Conservation (phyloP, 2,797 vertebrate species). For the Clamator glandarius region DNA sequence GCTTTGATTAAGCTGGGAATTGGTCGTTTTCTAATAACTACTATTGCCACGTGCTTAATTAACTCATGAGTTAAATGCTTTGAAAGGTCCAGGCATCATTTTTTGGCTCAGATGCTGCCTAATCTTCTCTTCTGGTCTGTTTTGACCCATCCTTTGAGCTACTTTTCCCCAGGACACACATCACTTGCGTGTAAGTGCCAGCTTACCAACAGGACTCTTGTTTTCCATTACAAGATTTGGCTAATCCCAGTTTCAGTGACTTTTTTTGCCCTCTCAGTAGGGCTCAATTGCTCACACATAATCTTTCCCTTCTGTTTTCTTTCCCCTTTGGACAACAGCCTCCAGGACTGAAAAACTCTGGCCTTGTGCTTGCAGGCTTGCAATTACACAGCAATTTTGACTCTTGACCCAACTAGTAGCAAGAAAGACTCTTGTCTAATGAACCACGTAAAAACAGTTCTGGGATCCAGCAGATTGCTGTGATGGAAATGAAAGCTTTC, state of each 20-base stretch:
- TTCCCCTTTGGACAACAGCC: conserved; percentile 15
- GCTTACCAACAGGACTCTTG: conserved; percentile 29
- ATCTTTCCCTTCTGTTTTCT: conserved; percentile 56
- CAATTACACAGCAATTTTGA: conserved; percentile 64
- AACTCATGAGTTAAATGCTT: background rate
- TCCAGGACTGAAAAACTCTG: conserved; percentile 54
- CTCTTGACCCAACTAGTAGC: conserved; percentile 36
- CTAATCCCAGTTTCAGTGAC: conserved; percentile 54
- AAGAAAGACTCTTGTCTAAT: conserved; percentile 41
- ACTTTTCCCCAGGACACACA: background rate
- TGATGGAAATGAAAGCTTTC: conserved; percentile 14
- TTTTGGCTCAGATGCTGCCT: background rate
- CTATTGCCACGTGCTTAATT: background rate
- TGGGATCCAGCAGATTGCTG: conserved; percentile 22
- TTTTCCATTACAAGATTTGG: conserved; percentile 50
- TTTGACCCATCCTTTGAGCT: background rate
- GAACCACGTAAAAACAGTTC: conserved; percentile 37
- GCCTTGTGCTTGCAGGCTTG: conserved; percentile 24
- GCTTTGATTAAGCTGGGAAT: conserved; percentile 25
- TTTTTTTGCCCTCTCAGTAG: conserved; percentile 31
- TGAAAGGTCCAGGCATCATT: background rate
- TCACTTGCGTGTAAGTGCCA: conserved; percentile 9
- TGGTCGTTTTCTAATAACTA: background rate
- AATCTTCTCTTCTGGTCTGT: background rate
- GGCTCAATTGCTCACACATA: conserved; percentile 25